Evolutionary conservation across 2,797 vertebrate species (phyloP).

Genomic region (Limosa lapponica): DNA sequence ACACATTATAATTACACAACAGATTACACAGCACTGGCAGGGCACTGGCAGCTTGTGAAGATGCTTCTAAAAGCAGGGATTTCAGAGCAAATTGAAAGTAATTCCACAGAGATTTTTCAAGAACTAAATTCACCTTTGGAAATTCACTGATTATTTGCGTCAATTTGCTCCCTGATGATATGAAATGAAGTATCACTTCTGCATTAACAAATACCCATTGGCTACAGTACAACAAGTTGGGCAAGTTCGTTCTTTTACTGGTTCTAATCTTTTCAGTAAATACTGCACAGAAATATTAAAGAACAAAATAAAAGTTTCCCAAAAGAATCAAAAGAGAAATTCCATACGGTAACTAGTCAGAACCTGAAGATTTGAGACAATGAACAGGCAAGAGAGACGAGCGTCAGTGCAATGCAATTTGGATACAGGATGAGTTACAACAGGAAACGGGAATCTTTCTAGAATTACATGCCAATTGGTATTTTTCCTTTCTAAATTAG

Average conservation of each 20-base stretch:
- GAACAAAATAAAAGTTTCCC: background rate
- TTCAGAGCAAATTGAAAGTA: constrained; percentile 4
- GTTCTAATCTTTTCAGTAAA: background rate
- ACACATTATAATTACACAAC: background rate
- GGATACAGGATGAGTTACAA: background rate
- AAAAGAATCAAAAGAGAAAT: background rate
- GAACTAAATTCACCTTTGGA: background rate
- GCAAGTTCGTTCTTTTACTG: background rate
- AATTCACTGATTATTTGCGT: background rate
- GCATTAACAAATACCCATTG: background rate
- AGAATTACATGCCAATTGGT: constrained; percentile 8
- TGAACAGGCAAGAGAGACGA: background rate
- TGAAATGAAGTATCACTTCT: background rate
- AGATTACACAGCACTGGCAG: background rate
- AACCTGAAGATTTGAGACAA: background rate
- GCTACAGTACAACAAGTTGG: background rate
- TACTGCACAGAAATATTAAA: background rate
- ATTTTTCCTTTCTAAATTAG: constrained; percentile 50
- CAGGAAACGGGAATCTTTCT: background rate
- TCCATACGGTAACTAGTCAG: background rate
- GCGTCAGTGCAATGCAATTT: background rate
- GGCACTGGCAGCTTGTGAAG: background rate
- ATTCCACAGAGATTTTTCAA: background rate
- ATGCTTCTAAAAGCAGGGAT: background rate
- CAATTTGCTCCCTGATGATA: background rate